A percentile compares a stretch with the other conserved stretches of the same genome.
Conservation (phyloP, 1,140 invertebrate species). For the Brachionus rubens region DNA sequence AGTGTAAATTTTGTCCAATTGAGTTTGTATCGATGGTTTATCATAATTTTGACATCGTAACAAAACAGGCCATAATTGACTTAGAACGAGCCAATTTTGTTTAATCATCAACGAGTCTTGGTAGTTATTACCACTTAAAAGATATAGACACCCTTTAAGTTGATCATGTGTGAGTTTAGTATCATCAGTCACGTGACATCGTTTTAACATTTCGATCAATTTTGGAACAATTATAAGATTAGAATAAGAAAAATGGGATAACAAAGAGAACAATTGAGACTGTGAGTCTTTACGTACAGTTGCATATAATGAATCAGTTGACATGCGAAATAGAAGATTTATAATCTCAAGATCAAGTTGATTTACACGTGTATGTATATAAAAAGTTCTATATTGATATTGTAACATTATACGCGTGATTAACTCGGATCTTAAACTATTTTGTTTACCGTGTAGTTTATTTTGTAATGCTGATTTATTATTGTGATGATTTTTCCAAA, state of each 20-base stretch:
- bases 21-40: conserved; percentile 72
- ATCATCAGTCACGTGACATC: conserved; percentile 63
- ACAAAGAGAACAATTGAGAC: conserved; percentile 62
- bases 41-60: conserved; percentile 72
- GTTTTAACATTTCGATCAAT: conserved; percentile 65
- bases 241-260: conserved; percentile 65
- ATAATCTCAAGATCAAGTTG: conserved; percentile 68
- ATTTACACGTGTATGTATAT: conserved; percentile 56
- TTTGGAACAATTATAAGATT: conserved; percentile 65
- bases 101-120: conserved; percentile 67
- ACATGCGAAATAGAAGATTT: conserved; percentile 64
- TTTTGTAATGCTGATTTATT: conserved; percentile 22
- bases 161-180: conserved; percentile 64
- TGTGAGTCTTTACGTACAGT: conserved; percentile 69
- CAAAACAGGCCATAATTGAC: conserved; percentile 69
- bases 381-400: conserved; percentile 40
- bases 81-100: conserved; percentile 72
- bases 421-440: conserved; percentile 14
- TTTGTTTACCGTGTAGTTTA: conserved; percentile 40
- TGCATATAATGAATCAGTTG: conserved; percentile 49
- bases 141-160: conserved; percentile 71
- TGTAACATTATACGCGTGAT: conserved; percentile 31
- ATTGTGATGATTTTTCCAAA: conserved; percentile 31
- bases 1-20: conserved; percentile 67
- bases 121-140: conserved; percentile 68